These are phyloP conservation scores for Periplaneta americana DNA, from an alignment of 1,140 invertebrate species.

Conservation along the genomic window DNA sequence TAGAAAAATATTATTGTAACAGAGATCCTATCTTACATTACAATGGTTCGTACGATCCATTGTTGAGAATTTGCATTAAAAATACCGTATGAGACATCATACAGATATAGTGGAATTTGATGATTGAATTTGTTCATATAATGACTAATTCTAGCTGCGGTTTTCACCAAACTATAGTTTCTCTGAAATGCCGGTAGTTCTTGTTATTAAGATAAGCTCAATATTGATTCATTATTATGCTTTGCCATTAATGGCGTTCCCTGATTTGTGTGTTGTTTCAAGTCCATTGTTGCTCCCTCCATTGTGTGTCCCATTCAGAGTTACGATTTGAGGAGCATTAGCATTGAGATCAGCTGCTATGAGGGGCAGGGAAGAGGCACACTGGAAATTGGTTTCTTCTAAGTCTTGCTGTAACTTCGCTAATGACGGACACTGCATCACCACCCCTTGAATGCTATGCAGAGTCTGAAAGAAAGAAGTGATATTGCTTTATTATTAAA, in stretches of 20 bases:
- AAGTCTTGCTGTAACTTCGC: constrained; percentile 36
- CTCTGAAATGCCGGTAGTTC: neutral
- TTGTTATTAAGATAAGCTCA: neutral
- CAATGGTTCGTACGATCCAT: neutral
- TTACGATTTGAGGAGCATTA: constrained; percentile 28
- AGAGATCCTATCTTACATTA: neutral
- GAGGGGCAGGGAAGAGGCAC: constrained; percentile 31
- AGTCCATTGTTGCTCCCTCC: neutral
- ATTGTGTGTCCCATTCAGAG: constrained; percentile 10
- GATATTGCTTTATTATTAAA: too few species aligned
- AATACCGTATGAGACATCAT: neutral
- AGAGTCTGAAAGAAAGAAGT: constrained; percentile 31
- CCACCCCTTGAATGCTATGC: constrained; percentile 36
- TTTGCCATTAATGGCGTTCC: neutral
- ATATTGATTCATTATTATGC: neutral
- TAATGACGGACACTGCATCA: constrained; percentile 37
- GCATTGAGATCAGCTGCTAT: constrained; percentile 37
- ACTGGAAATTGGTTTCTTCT: constrained; percentile 39
- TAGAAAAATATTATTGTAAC: neutral
- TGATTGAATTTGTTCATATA: neutral
- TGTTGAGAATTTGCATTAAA: neutral
- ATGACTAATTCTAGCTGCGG: neutral
- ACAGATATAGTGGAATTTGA: neutral
- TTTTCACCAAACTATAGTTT: neutral
- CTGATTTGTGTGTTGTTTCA: neutral